Base-by-base conservation (phyloP, 2,113 vertebrate genomes). In the Paradisaea rubra region DNA sequence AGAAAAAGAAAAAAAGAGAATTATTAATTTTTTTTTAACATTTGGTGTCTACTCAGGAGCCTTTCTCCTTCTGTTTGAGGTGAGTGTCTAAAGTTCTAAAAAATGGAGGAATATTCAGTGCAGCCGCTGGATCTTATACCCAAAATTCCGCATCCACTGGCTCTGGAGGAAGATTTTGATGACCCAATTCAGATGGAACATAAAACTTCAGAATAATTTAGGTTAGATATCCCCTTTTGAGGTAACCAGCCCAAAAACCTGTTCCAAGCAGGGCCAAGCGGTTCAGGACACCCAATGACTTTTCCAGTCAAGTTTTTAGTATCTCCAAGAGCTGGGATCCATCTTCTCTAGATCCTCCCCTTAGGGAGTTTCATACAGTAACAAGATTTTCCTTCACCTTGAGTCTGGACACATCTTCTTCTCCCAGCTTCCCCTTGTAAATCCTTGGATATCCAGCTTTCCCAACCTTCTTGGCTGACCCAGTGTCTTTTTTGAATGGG, bases 381-480 rank as follows among this genome's bases (percentile, higher is more conserved):
- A 10, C 1, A 50, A 37, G 12, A 56, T 60, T 23, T 87, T 27
- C 41, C n/a, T 61, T 39, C 21, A 57, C 11, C 23, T 44, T 42
- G 37, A 56, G 3, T 15, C 8, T 45, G 44, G 73, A 22, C 25
- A 60, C 17, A 7, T 12, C 7, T 61, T 20, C 11, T 7, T 21
- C 6, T 54, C 28, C 6, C 17, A 54, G 3, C 2, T 89, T 81
- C 27, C 6, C 7, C 11, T 37, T 22, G 6, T 8, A 53, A 44
- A 53, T 50, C 9, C 30, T 50, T 47, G 15, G 47, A 5, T 3
- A 3, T 47, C 13, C 59, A 64, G 7, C 3, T 52, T 28, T 28
- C 6, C 15, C 31, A 57, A 0, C 2, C 17, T 56, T 24, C 8
- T 14, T 35, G 23, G 35, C 3, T 47, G 15, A 74, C 8, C 19